Evolutionary conservation across 2,797 vertebrate genomes (phyloP), one percentile per base, ranked within the genome.

Genomic region (Lutjanus campechanus): DNA sequence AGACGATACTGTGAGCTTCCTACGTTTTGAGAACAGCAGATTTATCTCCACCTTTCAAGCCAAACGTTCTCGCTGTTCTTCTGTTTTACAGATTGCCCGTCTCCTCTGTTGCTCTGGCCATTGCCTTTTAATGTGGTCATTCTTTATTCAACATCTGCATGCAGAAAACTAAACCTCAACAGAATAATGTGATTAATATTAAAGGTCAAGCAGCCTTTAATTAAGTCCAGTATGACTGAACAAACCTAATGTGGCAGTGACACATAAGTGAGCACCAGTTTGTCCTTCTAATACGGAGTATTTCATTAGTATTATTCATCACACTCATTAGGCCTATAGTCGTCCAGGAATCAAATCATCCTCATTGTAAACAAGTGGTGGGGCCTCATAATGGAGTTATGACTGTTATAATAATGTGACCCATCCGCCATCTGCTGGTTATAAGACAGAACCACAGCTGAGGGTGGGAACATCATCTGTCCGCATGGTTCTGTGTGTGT

Each of bases 371-470:
- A 91, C 83, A 88, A 81, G 68, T n/a, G 67, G 0, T 1, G 58
- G 12, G 60, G 51, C 36, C 62, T 20, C 3, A 11, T 69, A 10
- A 86, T 49, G 68, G 36, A 72, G 49, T 25, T 15, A 17, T 0
- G 41, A 22, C 19, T 1, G 11, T 6, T 66, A 0, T 29, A 2
- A 61, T 60, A 2, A 61, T 60, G 83, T 2, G 58, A 65, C 50
- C 73, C 77, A 47, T 15, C 84, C 77, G 86, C 85, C 91, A 69
- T 5, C 91, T 92, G 81, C 85, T 88, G 93, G 90, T 53, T 1
- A 11, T 1, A 12, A 10, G 3, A 5, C 2, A 11, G 56, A 83
- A 86, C 58, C 44, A 40, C 73, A 64, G 3, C 25, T 16, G 10
- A 17, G 15, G 2, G 5, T 1, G 15, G 44, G 40, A 36, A 19